Evolutionary conservation across 2,113 vertebrate species (phyloP), one percentile per base, ranked within the genome.

Genomic region (Rhodinocichla rosea): DNA sequence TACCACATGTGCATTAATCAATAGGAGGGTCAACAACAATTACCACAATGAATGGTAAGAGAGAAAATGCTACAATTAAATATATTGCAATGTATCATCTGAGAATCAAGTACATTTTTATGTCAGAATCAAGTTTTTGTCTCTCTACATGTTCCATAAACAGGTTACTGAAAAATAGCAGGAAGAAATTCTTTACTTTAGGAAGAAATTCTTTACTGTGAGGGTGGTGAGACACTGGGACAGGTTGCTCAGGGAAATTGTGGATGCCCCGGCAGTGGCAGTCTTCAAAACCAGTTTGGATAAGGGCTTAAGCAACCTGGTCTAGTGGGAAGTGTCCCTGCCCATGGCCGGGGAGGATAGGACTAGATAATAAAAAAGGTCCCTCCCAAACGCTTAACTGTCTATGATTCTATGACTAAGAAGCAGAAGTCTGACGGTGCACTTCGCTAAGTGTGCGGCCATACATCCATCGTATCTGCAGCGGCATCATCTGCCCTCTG

Each of bases 381-480:
- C n/a, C 19, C 44, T 53, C 21, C 62, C 70, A 75, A 89, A 37
- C 20, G 19, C 13, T 60, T 15, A 40, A 47, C 11, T 39, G 10
- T 53, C 28, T n/a, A 2, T 21, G 24, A 45, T 35, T 40, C 47
- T 15, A 18, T 17, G 39, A 60, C 40, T 39, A 5, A 44, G 9
- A 19, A 32, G 37, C 45, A 53, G 55, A 50, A 28, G 30, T 9
- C 32, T 27, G 76, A 35, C 40, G 37, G 27, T 2, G 5, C 39
- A 8, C 15, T 65, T 73, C 26, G 40, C 59, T 21, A 3, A 35
- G 37, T 4, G 9, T 2, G 5, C 0, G 62, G 45, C 39, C 4
- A 2, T 1, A 6, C 28, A 32, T 4, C 45, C 30, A 11, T 3
- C 19, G 0, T 3, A 5, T 35, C 5, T 4, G 27, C 1, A 0